Conservation (phyloP, 30 jellyfish, hydroid and myxozoan genomes). For the Mastigias papua region DNA sequence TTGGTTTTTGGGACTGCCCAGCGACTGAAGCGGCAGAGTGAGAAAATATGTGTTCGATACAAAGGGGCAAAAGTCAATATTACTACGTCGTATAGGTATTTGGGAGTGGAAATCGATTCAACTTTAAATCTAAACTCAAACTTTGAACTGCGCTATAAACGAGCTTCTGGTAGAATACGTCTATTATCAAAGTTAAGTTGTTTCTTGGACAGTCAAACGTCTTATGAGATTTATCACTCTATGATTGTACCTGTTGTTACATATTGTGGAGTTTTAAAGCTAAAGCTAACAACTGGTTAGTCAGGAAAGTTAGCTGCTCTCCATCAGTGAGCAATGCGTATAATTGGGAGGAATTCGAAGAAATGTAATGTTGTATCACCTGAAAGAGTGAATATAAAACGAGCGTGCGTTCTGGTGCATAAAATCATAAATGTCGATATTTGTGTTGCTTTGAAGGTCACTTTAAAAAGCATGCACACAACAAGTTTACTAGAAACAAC, state of each 20-base stretch:
- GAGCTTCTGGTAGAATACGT: slow-evolving; percentile 66
- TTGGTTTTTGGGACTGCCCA: too few species aligned
- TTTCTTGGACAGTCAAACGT: slow-evolving; percentile 32
- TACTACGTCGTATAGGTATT: slow-evolving; percentile 14
- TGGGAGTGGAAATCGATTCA: too few species aligned
- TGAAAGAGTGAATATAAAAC: slow-evolving; percentile 27
- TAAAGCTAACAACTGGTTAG: slow-evolving; percentile 31
- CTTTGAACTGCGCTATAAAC: slow-evolving; percentile 16
- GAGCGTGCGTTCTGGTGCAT: slow-evolving; percentile 49
- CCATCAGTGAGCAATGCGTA: slow-evolving; percentile 25
- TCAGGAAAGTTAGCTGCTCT: slow-evolving; percentile 39
- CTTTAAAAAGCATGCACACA: slow-evolving; percentile 31
- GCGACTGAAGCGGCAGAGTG: too few species aligned
- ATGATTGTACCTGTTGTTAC: too few species aligned
- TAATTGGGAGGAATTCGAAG: slow-evolving; percentile 28
- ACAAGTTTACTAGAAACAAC: slow-evolving; percentile 47
- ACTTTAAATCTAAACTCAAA: slow-evolving; percentile 26
- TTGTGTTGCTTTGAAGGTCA: slow-evolving; percentile 45
- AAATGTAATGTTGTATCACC: slow-evolving; percentile 44
- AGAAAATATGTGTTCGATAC: too few species aligned
- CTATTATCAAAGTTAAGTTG: slow-evolving; percentile 41
- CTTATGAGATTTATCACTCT: too few species aligned
- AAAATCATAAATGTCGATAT: slow-evolving; percentile 6
- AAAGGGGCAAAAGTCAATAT: slow-evolving; percentile 7
- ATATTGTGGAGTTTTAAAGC: slow-evolving; percentile 29